These are phyloP conservation scores for Hippopotamus amphibius DNA, from an alignment of 2,113 vertebrate species.

Conservation along the genomic window DNA sequence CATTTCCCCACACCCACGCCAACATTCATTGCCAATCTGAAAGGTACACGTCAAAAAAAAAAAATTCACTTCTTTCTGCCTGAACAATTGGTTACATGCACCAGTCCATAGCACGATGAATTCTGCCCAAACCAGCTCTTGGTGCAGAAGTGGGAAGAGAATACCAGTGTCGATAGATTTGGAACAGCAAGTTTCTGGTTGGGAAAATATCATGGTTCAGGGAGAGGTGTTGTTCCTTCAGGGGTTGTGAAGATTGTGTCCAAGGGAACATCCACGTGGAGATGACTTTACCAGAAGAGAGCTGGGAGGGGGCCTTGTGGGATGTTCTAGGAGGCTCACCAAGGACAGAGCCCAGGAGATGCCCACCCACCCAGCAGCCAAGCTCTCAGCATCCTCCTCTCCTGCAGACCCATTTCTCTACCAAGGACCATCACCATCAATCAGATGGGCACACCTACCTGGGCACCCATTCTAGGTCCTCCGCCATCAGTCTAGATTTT, in stretches of 20 bases:
- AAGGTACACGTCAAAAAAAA: not conserved
- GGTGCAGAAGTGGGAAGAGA: slow-evolving; percentile 27
- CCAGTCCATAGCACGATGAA: not conserved
- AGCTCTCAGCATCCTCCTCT: not conserved
- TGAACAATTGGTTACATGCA: not conserved
- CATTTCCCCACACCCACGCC: not conserved
- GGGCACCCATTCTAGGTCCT: not conserved
- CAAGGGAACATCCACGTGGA: not conserved
- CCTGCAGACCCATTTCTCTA: not conserved
- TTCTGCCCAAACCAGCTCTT: slow-evolving; percentile 45
- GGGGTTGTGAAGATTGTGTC: not conserved
- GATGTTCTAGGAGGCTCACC: not conserved
- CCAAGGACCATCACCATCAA: not conserved
- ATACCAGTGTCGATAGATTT: slow-evolving; percentile 48
- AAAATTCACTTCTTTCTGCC: not conserved
- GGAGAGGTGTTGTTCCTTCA: not conserved
- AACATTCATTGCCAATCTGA: not conserved
- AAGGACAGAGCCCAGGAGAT: not conserved
- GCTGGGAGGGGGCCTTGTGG: not conserved
- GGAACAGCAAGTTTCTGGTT: slow-evolving; percentile 43
- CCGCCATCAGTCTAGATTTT: not conserved
- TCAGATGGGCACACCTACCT: not conserved
- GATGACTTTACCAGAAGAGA: not conserved
- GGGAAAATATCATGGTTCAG: not conserved
- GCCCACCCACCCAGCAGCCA: not conserved